These are phyloP conservation scores for Agelastica alni DNA, from an alignment of 2,888 invertebrate genomes.

Conservation along the genomic window DNA sequence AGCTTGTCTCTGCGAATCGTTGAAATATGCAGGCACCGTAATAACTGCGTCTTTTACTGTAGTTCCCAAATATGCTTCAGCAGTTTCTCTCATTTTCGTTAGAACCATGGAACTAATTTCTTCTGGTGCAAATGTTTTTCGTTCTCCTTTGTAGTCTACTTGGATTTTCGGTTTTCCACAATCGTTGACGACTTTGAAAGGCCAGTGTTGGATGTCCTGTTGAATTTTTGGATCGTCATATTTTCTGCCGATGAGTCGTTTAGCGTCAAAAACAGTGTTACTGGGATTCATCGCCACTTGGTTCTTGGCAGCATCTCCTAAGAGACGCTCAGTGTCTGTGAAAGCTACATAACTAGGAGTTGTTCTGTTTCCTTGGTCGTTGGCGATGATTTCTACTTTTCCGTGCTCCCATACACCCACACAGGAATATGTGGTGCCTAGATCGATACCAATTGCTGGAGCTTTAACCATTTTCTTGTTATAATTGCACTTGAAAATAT, in stretches of 20 bases:
- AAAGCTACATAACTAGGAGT: slow-evolving; percentile 82
- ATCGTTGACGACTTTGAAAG: slow-evolving; percentile 73
- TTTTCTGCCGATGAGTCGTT: slow-evolving; percentile 80
- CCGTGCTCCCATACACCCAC: slow-evolving; percentile 82
- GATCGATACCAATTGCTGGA: slow-evolving; percentile 76
- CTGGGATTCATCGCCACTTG: slow-evolving; percentile 73
- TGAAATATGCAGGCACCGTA: slow-evolving; percentile 51
- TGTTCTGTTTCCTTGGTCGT: slow-evolving; percentile 83
- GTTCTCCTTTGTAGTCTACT: slow-evolving; percentile 69
- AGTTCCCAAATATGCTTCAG: slow-evolving; percentile 57
- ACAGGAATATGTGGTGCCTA: slow-evolving; percentile 88
- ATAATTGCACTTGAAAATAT: slow-evolving; percentile 4
- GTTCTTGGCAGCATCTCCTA: slow-evolving; percentile 74
- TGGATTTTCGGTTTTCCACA: slow-evolving; percentile 70
- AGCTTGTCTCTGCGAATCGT: slow-evolving; percentile 75
- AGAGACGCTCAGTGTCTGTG: slow-evolving; percentile 69
- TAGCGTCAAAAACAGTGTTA: slow-evolving; percentile 73
- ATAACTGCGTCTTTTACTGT: slow-evolving; percentile 62
- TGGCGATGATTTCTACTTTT: slow-evolving; percentile 84
- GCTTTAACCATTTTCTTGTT: slow-evolving; percentile 49
- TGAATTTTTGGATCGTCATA: slow-evolving; percentile 77
- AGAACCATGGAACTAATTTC: slow-evolving; percentile 73
- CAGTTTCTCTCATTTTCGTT: slow-evolving; percentile 52
- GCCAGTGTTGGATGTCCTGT: slow-evolving; percentile 83
- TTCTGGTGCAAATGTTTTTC: slow-evolving; percentile 69